Evolutionary conservation across 2,797 vertebrate species (phyloP).

Genomic region (Pelodytes ibericus): DNA sequence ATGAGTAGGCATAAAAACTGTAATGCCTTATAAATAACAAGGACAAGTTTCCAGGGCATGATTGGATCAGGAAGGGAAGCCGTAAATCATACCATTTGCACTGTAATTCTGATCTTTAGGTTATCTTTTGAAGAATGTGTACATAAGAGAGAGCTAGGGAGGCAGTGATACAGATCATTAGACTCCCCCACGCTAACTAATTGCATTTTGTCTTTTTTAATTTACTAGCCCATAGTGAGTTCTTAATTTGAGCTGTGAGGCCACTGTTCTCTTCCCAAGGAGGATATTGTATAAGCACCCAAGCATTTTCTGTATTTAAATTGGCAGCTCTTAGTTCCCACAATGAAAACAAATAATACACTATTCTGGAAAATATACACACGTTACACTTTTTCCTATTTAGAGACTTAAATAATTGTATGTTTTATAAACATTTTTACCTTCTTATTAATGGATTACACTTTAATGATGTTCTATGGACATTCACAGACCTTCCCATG

Average conservation of each 20-base stretch:
- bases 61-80: slow-evolving; percentile 31
- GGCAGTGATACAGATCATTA: slow-evolving; percentile 37
- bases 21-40: neutral
- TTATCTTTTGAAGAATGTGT: slow-evolving; percentile 49
- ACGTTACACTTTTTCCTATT: too few species aligned
- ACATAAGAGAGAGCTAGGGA: neutral
- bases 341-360: neutral
- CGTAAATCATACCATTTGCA: slow-evolving; percentile 14
- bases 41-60: neutral
- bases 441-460: too few species aligned
- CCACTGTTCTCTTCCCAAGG: slow-evolving; percentile 46
- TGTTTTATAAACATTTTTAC: too few species aligned
- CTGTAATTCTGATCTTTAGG: neutral
- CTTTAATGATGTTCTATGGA: too few species aligned
- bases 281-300: slow-evolving; percentile 38
- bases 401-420: too few species aligned
- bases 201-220: slow-evolving; percentile 56
- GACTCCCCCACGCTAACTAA: slow-evolving; percentile 47
- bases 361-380: neutral
- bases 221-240: slow-evolving; percentile 53
- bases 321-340: neutral
- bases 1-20: neutral
- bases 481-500: too few species aligned
- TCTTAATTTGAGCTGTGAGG: slow-evolving; percentile 50
- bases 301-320: slow-evolving; percentile 50